Evolutionary conservation across 2,888 invertebrate species (phyloP).

Genomic region (Melipona beecheii): DNA sequence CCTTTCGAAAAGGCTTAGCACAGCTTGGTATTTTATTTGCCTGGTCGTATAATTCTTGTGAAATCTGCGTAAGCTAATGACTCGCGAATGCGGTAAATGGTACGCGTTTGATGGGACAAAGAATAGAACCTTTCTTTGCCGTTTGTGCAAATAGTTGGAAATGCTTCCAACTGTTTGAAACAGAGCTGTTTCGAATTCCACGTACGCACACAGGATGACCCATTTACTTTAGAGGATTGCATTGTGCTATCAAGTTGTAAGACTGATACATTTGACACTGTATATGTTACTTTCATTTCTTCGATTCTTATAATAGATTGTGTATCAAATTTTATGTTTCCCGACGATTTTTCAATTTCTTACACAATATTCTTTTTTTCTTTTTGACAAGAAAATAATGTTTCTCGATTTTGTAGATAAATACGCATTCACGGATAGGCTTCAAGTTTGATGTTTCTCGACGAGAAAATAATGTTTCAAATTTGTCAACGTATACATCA

Average conservation of each 20-base stretch:
- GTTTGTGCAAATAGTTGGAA: neutral
- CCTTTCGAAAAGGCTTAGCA: slow-evolving; percentile 1
- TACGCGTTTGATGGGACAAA: neutral
- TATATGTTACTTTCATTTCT: neutral
- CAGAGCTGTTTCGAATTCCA: neutral
- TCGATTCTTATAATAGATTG: too few relatives aligned
- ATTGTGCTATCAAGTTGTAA: neutral
- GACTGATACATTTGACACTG: neutral
- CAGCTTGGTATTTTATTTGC: slow-evolving; percentile 11
- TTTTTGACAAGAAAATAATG: too few relatives aligned
- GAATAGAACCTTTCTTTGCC: neutral
- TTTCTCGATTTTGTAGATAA: too few relatives aligned
- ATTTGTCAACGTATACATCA: too few relatives aligned
- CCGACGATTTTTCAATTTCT: too few relatives aligned
- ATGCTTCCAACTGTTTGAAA: neutral
- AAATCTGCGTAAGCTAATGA: slow-evolving; percentile 17
- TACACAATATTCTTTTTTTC: too few relatives aligned
- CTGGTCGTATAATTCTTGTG: slow-evolving; percentile 15
- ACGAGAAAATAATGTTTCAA: too few relatives aligned
- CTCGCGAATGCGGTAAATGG: slow-evolving; percentile 14
- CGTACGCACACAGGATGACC: neutral
- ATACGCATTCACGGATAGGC: too few relatives aligned
- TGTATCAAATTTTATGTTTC: too few relatives aligned
- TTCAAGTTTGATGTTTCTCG: too few relatives aligned
- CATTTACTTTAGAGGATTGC: neutral